Conservation (phyloP, 2,797 vertebrate genomes). For the Cyclura pinguis region DNA sequence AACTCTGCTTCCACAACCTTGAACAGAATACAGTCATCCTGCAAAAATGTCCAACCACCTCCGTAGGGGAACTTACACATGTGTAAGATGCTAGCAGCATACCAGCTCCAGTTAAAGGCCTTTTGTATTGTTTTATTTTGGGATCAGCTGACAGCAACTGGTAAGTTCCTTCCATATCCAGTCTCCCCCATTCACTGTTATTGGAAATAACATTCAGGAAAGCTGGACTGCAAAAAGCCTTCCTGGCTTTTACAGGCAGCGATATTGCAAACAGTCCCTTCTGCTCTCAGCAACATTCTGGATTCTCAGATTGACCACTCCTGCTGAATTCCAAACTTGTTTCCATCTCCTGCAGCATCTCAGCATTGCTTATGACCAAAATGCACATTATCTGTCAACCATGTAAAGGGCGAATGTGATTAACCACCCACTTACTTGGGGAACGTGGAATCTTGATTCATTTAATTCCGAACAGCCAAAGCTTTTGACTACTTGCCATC, state of each 20-base stretch:
- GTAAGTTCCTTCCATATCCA: neutral
- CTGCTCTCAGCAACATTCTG: neutral
- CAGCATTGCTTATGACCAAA: constrained; percentile 53
- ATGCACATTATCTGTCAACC: constrained; percentile 63
- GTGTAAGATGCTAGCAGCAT: too few species aligned
- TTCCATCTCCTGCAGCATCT: constrained; percentile 43
- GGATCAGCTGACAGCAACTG: neutral
- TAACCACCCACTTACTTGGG: constrained; percentile 65
- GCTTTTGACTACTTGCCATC: constrained; percentile 61
- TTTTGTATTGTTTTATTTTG: neutral
- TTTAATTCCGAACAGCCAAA: constrained; percentile 62
- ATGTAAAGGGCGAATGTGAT: constrained; percentile 55
- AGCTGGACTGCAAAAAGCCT: neutral
- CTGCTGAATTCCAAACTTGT: constrained; percentile 57
- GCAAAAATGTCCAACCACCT: too few species aligned
- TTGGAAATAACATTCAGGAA: neutral
- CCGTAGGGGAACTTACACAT: too few species aligned
- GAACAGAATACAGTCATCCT: too few species aligned
- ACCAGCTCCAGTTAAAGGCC: neutral
- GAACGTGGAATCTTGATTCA: constrained; percentile 61
- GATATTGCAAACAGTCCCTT: neutral
- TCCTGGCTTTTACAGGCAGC: neutral
- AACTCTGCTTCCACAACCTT: too few species aligned
- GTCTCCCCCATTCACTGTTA: too few species aligned
- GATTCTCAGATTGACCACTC: constrained; percentile 40